Conservation (phyloP, 1,140 invertebrate genomes). For the Camponotus pennsylvanicus region DNA sequence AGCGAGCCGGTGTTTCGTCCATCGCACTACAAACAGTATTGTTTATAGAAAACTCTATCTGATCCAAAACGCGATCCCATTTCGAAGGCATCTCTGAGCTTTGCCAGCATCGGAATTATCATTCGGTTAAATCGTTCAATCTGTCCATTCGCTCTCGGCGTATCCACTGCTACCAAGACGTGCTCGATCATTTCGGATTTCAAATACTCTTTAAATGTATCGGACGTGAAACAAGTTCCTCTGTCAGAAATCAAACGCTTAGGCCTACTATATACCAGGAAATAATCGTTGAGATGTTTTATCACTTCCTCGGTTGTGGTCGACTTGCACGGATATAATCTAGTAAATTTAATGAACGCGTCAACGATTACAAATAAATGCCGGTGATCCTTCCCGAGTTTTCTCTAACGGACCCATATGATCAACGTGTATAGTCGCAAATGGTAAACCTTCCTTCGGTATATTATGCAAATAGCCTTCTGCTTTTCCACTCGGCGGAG, state of each 20-base stretch:
- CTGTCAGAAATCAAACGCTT: background rate
- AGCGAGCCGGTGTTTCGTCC: background rate
- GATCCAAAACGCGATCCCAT: background rate
- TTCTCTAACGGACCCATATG: too few relatives aligned
- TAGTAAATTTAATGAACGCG: too few relatives aligned
- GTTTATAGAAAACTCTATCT: background rate
- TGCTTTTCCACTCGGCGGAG: too few relatives aligned
- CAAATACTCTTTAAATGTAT: background rate
- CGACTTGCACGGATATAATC: too few relatives aligned
- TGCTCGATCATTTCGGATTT: background rate
- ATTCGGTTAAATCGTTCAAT: background rate
- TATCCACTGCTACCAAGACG: background rate
- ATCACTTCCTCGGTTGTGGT: too few relatives aligned
- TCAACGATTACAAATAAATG: too few relatives aligned
- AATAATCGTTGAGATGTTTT: too few relatives aligned
- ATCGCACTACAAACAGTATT: background rate
- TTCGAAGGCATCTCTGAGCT: background rate
- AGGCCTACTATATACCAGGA: too few relatives aligned
- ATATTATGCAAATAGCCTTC: too few relatives aligned
- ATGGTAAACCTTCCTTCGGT: too few relatives aligned
- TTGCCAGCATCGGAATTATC: background rate
- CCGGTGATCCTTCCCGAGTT: too few relatives aligned
- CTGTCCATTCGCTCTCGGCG: background rate
- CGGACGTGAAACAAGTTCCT: slow-evolving; percentile 6
- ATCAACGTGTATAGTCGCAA: too few relatives aligned